Evolutionary conservation across 2,797 vertebrate species (phyloP).

Genomic region (Urocyon cinereoargenteus): DNA sequence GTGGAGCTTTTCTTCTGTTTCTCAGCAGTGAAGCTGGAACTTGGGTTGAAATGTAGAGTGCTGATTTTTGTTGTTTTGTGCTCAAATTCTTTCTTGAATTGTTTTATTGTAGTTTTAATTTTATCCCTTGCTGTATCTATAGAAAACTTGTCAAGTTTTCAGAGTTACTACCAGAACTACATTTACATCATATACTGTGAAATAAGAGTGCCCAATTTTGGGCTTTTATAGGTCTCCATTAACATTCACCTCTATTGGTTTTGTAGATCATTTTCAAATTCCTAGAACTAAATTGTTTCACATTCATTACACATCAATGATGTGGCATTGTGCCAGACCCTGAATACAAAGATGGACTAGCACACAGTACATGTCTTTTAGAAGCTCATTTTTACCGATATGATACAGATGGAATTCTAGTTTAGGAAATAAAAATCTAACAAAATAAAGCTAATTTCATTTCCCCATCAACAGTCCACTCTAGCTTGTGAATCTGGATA

Average conservation of each 20-base stretch:
- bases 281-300: neutral
- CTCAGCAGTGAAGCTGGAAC: neutral
- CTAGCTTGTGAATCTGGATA: neutral
- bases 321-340: neutral
- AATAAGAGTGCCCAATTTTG: neutral
- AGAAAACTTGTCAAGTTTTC: constrained; percentile 3
- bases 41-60: neutral
- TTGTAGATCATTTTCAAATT: neutral
- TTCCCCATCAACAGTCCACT: neutral
- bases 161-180: neutral
- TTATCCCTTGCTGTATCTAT: neutral
- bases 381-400: neutral
- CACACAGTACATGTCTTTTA: neutral
- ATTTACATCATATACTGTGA: constrained; percentile 14
- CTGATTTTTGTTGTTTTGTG: neutral
- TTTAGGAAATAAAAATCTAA: neutral
- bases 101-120: neutral
- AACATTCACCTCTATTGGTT: neutral
- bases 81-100: neutral
- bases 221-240: constrained; percentile 12
- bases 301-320: neutral
- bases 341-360: neutral
- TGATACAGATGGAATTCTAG: neutral
- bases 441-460: neutral
- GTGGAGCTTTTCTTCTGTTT: neutral